phyloP scores from a whole-genome alignment of 2,113 vertebrate species.

The Murina feae region DNA sequence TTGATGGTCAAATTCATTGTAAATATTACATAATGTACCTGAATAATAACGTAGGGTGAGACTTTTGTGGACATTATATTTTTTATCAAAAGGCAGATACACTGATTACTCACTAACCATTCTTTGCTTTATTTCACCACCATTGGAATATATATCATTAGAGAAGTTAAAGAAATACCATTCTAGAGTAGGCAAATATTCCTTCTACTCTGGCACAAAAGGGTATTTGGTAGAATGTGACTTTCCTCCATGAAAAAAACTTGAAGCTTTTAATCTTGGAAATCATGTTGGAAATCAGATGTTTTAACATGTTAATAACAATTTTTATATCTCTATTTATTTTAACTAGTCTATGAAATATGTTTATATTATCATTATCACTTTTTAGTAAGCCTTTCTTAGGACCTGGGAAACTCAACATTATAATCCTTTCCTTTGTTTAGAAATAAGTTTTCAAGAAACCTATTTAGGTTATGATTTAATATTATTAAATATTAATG shows the following conservation, averaged over 20 bases:
- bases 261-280: background rate
- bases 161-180: background rate
- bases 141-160: background rate
- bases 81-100: background rate
- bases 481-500: background rate
- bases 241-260: background rate
- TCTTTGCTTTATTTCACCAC: background rate
- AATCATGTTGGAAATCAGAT: background rate
- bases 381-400: background rate
- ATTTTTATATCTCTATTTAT: background rate
- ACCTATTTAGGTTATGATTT: background rate
- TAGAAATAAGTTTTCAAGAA: background rate
- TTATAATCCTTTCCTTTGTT: background rate
- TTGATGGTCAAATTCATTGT: background rate
- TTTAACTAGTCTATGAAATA: background rate
- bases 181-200: background rate
- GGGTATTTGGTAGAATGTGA: background rate
- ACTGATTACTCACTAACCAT: background rate
- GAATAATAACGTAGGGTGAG: background rate
- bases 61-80: background rate
- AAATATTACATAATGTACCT: background rate
- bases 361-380: background rate
- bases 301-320: background rate
- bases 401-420: background rate
- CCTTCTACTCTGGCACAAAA: background rate